A percentile compares a stretch with the other conserved stretches of the same genome.
Conservation (phyloP, 1,140 invertebrate species). For the Diorhabda elongata region DNA sequence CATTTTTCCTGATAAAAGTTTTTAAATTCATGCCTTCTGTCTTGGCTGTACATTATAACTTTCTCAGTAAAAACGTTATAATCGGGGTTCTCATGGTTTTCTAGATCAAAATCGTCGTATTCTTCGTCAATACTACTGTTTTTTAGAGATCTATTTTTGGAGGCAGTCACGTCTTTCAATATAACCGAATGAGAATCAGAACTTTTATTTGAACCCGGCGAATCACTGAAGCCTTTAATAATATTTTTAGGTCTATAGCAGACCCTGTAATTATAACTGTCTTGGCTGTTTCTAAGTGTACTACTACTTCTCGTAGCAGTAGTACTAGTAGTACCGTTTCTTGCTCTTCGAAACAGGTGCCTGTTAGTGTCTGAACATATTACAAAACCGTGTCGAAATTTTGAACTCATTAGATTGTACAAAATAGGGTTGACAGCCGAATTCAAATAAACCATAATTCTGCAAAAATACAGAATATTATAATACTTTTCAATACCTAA, state of each 20-base stretch:
- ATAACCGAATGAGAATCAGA: conserved; percentile 32
- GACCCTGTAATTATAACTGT: conserved; percentile 35
- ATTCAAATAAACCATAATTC: conserved; percentile 83
- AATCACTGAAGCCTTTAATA: conserved; percentile 38
- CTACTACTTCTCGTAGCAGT: conserved; percentile 51
- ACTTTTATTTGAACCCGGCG: conserved; percentile 36
- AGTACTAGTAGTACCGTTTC: conserved; percentile 50
- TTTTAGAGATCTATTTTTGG: conserved; percentile 11
- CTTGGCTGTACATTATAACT: conserved; percentile 26
- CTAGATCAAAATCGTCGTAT: conserved; percentile 11
- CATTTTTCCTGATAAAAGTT: conserved; percentile 14
- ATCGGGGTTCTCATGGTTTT: conserved; percentile 11
- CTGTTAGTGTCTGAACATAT: conserved; percentile 57
- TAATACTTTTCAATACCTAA: conserved; percentile 71
- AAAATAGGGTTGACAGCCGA: conserved; percentile 79
- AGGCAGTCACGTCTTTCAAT: conserved; percentile 22
- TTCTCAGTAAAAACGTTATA: conserved; percentile 34
- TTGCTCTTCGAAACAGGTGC: conserved; percentile 34
- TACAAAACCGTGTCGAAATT: conserved; percentile 74
- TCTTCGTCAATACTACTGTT: conserved; percentile 25
- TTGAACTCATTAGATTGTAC: conserved; percentile 81
- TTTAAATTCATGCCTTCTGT: conserved; percentile 10
- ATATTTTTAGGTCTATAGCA: conserved; percentile 38
- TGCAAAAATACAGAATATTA: conserved; percentile 73
- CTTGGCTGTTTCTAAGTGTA: conserved; percentile 42